Conservation (phyloP, 2,113 vertebrate species). For the Cyanocitta stelleri region DNA sequence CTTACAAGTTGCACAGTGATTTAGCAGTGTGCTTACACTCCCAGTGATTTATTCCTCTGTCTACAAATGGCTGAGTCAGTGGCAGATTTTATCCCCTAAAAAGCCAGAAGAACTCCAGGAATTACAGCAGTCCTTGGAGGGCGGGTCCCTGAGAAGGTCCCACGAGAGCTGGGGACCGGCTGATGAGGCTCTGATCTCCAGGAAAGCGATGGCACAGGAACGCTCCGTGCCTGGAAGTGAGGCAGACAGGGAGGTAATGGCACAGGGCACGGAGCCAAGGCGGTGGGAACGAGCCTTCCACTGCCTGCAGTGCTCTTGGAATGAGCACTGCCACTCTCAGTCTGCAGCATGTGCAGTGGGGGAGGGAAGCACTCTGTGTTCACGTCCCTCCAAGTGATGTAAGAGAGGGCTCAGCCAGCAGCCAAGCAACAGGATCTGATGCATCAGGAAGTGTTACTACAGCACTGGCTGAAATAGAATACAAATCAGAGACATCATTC, state of each 20-base stretch:
- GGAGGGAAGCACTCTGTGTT: neutral
- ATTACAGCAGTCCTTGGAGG: rapidly evolving
- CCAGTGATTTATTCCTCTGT: neutral
- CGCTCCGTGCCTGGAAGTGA: neutral
- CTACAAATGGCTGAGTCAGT: neutral
- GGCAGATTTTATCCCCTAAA: neutral
- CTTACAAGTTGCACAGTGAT: neutral
- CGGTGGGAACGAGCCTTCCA: neutral
- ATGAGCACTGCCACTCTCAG: neutral
- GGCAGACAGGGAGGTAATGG: neutral
- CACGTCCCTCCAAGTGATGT: neutral
- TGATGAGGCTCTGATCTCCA: neutral
- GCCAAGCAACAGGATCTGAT: neutral
- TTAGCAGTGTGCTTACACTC: neutral
- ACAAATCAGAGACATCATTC: neutral
- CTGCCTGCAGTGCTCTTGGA: neutral
- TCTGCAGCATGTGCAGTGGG: neutral
- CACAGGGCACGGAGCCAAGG: neutral
- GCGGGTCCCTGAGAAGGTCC: neutral
- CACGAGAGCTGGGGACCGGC: neutral
- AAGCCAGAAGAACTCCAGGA: neutral
- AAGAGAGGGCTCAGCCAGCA: neutral
- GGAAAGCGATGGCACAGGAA: neutral
- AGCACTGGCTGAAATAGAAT: neutral
- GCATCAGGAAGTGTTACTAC: neutral